phyloP scores from a whole-genome alignment of 2,888 invertebrate species.

The Abrostola triplasia region DNA sequence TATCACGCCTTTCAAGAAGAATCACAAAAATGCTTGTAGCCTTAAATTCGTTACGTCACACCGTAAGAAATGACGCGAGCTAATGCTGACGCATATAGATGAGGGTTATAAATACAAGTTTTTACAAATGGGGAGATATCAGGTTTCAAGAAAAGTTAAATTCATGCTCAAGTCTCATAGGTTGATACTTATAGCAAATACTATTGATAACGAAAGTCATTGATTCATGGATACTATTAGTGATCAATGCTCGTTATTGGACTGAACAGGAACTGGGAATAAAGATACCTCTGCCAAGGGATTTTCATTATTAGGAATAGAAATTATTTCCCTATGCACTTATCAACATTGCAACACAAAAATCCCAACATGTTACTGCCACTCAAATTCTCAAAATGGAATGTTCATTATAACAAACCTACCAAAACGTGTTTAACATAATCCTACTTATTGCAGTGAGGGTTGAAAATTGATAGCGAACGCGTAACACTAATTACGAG shows the following conservation, averaged over 20 bases:
- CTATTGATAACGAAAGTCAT: too few species aligned
- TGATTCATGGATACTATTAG: too few species aligned
- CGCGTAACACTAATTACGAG: conserved; percentile 17
- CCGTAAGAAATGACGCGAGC: conserved; percentile 37
- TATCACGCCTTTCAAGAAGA: conserved; percentile 24
- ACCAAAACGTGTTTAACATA: not conserved
- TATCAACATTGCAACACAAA: too few species aligned
- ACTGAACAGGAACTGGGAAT: too few species aligned
- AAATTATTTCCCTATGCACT: too few species aligned
- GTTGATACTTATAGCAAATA: too few species aligned
- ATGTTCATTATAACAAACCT: not conserved
- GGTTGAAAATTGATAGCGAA: not conserved
- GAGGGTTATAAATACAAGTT: conserved; percentile 44
- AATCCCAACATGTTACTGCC: not conserved
- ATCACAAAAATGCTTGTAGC: conserved; percentile 33
- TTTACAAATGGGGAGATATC: conserved; percentile 33
- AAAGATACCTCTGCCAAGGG: too few species aligned
- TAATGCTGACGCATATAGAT: conserved; percentile 35
- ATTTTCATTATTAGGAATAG: too few species aligned
- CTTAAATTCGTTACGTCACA: conserved; percentile 41
- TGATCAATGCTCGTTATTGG: too few species aligned
- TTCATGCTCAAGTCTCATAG: not conserved
- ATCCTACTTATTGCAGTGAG: not conserved
- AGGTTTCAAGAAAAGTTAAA: conserved; percentile 6
- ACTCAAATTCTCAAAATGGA: not conserved